These are phyloP conservation scores for Callosobruchus maculatus DNA, from an alignment of 2,888 invertebrate genomes.

Conservation along the genomic window DNA sequence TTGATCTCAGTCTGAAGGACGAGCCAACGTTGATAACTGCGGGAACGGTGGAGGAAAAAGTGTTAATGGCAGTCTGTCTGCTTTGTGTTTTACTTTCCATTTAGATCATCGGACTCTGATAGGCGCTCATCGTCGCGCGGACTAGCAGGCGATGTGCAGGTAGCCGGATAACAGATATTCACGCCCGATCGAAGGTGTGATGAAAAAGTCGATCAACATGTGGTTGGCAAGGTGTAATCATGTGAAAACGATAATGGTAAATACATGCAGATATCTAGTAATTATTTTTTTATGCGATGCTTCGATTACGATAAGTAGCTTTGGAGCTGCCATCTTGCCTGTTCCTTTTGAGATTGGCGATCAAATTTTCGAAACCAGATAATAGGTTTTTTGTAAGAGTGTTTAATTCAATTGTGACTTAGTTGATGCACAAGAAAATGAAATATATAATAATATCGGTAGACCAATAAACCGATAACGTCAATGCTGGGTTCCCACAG, in stretches of 20 bases:
- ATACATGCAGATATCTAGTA: not conserved
- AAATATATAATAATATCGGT: too few species aligned
- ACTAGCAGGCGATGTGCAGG: not conserved
- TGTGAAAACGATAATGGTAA: not conserved
- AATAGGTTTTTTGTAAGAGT: too few species aligned
- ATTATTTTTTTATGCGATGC: not conserved
- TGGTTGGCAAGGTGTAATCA: not conserved
- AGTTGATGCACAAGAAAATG: too few species aligned
- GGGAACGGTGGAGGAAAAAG: not conserved
- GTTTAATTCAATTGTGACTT: too few species aligned
- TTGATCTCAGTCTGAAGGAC: not conserved
- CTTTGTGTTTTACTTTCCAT: not conserved
- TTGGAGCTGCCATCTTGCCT: too few species aligned
- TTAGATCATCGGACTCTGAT: not conserved
- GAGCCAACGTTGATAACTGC: not conserved
- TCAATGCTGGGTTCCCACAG: too few species aligned
- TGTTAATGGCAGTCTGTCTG: not conserved
- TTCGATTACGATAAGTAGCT: not conserved
- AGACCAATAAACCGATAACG: too few species aligned
- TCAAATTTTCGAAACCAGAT: too few species aligned
- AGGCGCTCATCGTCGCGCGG: not conserved
- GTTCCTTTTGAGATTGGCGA: too few species aligned
- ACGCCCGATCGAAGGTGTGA: not conserved
- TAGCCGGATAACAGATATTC: not conserved
- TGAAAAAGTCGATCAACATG: not conserved